Evolutionary conservation across 2,888 invertebrate genomes (phyloP).

Genomic region (Leptura quadrifasciata): DNA sequence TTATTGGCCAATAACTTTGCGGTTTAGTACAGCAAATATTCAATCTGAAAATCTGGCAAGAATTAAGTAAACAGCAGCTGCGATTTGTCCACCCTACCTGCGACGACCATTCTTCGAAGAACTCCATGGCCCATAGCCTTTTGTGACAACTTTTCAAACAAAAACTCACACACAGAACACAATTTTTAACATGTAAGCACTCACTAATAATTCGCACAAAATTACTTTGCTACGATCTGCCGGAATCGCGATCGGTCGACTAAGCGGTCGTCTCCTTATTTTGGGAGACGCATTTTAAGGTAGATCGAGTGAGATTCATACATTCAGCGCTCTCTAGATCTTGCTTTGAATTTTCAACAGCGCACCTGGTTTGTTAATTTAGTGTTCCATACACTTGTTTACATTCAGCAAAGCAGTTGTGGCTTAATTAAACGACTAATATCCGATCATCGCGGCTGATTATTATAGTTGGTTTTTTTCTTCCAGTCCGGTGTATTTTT

Average conservation of each 20-base stretch:
- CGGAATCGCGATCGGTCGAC: slow-evolving; percentile 65
- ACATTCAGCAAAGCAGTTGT: slow-evolving; percentile 26
- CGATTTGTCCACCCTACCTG: slow-evolving; percentile 12
- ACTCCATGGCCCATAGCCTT: slow-evolving; percentile 73
- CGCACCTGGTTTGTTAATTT: slow-evolving; percentile 39
- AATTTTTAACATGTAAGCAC: slow-evolving; percentile 37
- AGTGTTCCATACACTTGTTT: slow-evolving; percentile 33
- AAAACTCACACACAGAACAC: slow-evolving; percentile 43
- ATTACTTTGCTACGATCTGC: slow-evolving; percentile 48
- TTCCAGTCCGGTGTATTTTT: slow-evolving; percentile 24
- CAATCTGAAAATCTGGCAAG: slow-evolving; percentile 18
- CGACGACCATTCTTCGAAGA: slow-evolving; percentile 72
- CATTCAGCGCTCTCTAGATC: slow-evolving; percentile 40
- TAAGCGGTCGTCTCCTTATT: slow-evolving; percentile 67
- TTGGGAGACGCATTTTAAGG: slow-evolving; percentile 69
- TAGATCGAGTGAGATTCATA: slow-evolving; percentile 50
- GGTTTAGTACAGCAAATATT: slow-evolving; percentile 9
- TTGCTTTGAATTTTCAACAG: slow-evolving; percentile 35
- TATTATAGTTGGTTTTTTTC: slow-evolving; percentile 13
- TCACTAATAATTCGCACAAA: slow-evolving; percentile 43
- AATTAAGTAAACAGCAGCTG: slow-evolving; percentile 33
- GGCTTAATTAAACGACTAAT: slow-evolving; percentile 35
- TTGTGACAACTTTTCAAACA: slow-evolving; percentile 30
- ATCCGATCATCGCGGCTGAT: slow-evolving; percentile 30
- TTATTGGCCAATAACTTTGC: slow-evolving; percentile 27